These are phyloP conservation scores for Amiota communis DNA, from an alignment of 2,888 invertebrate genomes.

Conservation along the genomic window DNA sequence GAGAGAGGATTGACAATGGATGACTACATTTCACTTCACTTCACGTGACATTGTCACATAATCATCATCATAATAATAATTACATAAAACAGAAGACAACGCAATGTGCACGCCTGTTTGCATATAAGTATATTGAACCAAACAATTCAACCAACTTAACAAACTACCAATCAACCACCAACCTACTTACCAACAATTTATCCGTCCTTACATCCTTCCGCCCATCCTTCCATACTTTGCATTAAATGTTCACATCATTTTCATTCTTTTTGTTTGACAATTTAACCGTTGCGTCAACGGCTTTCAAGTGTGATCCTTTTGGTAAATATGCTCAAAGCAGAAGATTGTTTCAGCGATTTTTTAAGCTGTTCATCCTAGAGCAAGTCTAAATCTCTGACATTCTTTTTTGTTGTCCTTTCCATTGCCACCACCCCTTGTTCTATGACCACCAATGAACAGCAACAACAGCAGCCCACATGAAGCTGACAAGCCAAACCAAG, in stretches of 20 bases:
- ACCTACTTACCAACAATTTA: neutral
- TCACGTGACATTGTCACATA: slow-evolving; percentile 53
- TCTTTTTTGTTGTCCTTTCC: slow-evolving; percentile 48
- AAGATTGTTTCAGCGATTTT: slow-evolving; percentile 43
- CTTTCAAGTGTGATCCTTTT: slow-evolving; percentile 62
- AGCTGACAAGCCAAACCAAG: slow-evolving; percentile 69
- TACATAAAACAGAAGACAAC: slow-evolving; percentile 7
- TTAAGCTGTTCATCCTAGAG: slow-evolving; percentile 58
- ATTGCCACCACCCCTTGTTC: slow-evolving; percentile 17
- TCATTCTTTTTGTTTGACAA: slow-evolving; percentile 40
- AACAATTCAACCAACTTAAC: neutral
- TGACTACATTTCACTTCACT: slow-evolving; percentile 21
- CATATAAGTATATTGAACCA: neutral
- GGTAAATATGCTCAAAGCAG: slow-evolving; percentile 52
- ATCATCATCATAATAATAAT: slow-evolving; percentile 34
- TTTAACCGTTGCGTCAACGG: slow-evolving; percentile 58
- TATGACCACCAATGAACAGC: slow-evolving; percentile 28
- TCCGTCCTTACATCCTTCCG: neutral
- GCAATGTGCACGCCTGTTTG: slow-evolving; percentile 41
- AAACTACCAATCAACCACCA: slow-evolving; percentile 20
- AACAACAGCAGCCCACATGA: slow-evolving; percentile 50
- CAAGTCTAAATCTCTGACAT: slow-evolving; percentile 37
- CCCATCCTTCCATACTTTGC: slow-evolving; percentile 6
- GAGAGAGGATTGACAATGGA: neutral
- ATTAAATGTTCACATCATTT: slow-evolving; percentile 26